These are phyloP conservation scores for Pomacea maculata DNA, from an alignment of 1,140 invertebrate genomes.

Conservation along the genomic window DNA sequence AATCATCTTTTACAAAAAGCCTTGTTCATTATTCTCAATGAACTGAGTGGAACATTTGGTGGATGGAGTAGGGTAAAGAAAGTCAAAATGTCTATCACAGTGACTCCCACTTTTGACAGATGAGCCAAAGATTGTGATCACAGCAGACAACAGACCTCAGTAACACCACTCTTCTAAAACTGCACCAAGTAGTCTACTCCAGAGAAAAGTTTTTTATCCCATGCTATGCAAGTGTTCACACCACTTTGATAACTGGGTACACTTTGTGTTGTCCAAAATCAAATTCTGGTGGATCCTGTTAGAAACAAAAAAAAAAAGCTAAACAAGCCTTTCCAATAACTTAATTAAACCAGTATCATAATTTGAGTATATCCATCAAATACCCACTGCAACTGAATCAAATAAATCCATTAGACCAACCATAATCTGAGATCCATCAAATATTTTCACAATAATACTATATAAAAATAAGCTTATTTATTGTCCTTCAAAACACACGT, in stretches of 20 bases:
- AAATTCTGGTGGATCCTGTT: slow-evolving; percentile 82
- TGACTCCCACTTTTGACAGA: too few relatives aligned
- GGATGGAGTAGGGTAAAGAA: too few relatives aligned
- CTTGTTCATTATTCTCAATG: too few relatives aligned
- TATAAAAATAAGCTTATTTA: neutral
- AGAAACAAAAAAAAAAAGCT: slow-evolving; percentile 35
- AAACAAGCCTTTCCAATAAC: neutral
- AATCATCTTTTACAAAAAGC: too few relatives aligned
- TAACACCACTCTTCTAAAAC: too few relatives aligned
- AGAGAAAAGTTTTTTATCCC: too few relatives aligned
- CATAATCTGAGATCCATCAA: neutral
- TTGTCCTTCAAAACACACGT: neutral
- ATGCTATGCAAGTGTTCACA: slow-evolving; percentile 17
- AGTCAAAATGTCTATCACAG: too few relatives aligned
- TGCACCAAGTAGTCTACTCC: too few relatives aligned
- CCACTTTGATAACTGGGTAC: slow-evolving; percentile 85
- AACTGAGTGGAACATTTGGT: too few relatives aligned
- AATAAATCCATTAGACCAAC: neutral
- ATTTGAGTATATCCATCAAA: neutral
- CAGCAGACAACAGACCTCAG: neutral
- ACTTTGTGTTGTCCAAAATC: slow-evolving; percentile 88
- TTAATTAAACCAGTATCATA: neutral
- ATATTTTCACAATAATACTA: neutral
- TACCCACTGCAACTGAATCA: neutral
- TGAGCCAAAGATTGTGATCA: too few relatives aligned